phyloP scores from a whole-genome alignment of 2,888 invertebrate species.

The Beris morrisii region DNA sequence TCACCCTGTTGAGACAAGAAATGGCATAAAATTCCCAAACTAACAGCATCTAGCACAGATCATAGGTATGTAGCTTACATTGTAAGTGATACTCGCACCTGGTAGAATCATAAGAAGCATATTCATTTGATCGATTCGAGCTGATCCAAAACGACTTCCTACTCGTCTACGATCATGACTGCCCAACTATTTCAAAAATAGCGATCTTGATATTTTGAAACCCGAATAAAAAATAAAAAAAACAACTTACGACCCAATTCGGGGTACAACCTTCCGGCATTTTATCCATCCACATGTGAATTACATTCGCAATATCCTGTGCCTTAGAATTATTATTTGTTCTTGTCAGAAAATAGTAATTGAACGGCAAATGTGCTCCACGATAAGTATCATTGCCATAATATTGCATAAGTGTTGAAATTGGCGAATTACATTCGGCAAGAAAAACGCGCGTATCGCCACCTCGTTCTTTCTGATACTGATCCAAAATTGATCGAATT shows the following conservation, averaged over 20 bases:
- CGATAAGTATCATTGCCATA: constrained; percentile 58
- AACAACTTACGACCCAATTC: constrained; percentile 66
- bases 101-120: constrained; percentile 81
- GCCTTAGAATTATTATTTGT: constrained; percentile 58
- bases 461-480: constrained; percentile 50
- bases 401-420: constrained; percentile 62
- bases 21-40: neutral
- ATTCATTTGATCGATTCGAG: constrained; percentile 75
- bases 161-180: constrained; percentile 76
- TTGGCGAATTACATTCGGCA: constrained; percentile 64
- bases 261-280: constrained; percentile 63
- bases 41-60: constrained; percentile 36
- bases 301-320: constrained; percentile 57
- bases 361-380: constrained; percentile 68
- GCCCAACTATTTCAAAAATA: constrained; percentile 62
- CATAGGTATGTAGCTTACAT: constrained; percentile 57
- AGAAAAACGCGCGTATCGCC: constrained; percentile 60
- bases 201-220: constrained; percentile 30
- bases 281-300: constrained; percentile 63
- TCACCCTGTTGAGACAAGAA: constrained; percentile 59
- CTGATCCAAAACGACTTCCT: constrained; percentile 68
- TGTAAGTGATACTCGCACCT: constrained; percentile 82
- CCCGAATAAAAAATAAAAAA: neutral
- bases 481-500: constrained; percentile 61
- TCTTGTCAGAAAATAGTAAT: constrained; percentile 64